Evolutionary conservation across 1,140 invertebrate species (phyloP).

Genomic region (Dendrolimus kikuchii): DNA sequence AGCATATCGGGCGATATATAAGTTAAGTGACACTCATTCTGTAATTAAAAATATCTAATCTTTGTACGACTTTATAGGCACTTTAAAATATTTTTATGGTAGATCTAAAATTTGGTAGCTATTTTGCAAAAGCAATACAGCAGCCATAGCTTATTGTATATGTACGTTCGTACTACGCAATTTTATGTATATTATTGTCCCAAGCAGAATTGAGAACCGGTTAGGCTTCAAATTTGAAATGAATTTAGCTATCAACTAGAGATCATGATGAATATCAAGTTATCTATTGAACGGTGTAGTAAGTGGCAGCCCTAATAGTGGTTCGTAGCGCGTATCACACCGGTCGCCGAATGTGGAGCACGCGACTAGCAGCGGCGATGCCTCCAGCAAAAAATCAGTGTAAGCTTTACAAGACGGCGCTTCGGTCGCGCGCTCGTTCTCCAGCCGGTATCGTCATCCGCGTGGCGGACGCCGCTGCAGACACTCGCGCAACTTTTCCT

Average conservation of each 20-base stretch:
- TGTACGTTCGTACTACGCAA: too few species aligned
- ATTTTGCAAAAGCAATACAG: too few species aligned
- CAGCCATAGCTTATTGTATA: too few species aligned
- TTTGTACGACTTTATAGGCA: too few species aligned
- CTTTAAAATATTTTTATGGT: too few species aligned
- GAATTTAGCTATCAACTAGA: background rate
- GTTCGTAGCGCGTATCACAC: constrained; percentile 45
- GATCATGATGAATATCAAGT: background rate
- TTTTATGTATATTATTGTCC: too few species aligned
- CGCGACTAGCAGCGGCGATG: constrained; percentile 49
- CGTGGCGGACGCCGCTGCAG: constrained; percentile 18
- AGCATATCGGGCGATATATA: too few species aligned
- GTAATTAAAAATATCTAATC: too few species aligned
- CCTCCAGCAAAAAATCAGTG: constrained; percentile 69
- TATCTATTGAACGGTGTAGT: background rate
- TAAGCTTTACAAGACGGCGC: constrained; percentile 54
- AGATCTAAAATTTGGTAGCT: too few species aligned
- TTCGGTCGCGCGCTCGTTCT: constrained; percentile 48
- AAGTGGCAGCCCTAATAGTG: constrained; percentile 16
- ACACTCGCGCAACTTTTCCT: constrained; percentile 27
- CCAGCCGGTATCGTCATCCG: constrained; percentile 11
- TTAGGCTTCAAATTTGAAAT: too few species aligned
- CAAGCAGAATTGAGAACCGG: too few species aligned
- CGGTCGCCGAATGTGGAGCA: constrained; percentile 66
- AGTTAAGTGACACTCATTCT: too few species aligned